Evolutionary conservation across 2,113 vertebrate genomes (phyloP).

Genomic region (Apteryx mantelli): DNA sequence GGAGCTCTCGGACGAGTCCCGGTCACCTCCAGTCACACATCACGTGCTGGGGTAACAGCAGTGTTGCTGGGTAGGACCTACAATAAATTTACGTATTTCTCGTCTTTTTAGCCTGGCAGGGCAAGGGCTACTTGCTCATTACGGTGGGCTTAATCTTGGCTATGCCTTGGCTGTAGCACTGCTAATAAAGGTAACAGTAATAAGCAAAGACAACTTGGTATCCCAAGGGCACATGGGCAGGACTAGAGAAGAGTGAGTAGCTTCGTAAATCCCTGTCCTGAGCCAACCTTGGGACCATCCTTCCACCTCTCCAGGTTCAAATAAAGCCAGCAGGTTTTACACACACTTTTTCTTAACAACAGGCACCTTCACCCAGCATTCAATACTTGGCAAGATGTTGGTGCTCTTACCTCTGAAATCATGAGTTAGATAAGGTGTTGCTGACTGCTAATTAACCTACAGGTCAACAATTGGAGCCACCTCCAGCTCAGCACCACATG

Average conservation of each 20-base stretch:
- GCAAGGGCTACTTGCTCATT: not conserved
- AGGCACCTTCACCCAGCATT: not conserved
- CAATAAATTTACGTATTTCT: not conserved
- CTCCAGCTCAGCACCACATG: accelerated
- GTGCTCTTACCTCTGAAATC: not conserved
- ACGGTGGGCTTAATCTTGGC: not conserved
- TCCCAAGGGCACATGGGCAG: not conserved
- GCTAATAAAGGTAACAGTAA: not conserved
- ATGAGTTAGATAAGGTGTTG: not conserved
- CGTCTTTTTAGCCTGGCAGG: not conserved
- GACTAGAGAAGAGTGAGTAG: not conserved
- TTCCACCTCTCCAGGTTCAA: not conserved
- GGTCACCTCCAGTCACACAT: not conserved
- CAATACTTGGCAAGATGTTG: not conserved
- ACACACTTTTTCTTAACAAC: no score
- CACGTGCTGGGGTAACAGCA: not conserved
- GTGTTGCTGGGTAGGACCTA: not conserved
- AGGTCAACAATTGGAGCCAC: not conserved
- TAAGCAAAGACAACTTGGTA: not conserved
- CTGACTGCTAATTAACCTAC: not conserved
- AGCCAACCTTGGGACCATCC: not conserved
- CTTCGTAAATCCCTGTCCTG: not conserved
- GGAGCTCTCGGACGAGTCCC: not conserved
- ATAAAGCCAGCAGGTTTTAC: not conserved
- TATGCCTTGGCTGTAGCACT: not conserved